Percentiles rank a stretch among this genome's conserved stretches.
phyloP scores from a whole-genome alignment of 2,888 invertebrate genomes.

The Petrophora chlorosata region DNA sequence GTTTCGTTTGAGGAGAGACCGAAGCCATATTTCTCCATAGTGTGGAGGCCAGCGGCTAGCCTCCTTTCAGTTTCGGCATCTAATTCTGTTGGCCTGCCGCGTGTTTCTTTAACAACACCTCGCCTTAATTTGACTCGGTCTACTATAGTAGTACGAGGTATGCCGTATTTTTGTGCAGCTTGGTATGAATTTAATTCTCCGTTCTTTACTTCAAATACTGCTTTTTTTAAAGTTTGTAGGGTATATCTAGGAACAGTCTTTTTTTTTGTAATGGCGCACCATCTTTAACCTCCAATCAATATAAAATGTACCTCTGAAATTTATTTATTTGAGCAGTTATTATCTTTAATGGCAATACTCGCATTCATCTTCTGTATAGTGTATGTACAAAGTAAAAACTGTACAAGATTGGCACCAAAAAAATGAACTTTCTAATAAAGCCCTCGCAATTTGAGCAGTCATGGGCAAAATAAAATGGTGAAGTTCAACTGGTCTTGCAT shows the following conservation, averaged over 20 bases:
- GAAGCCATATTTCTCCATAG: conserved; percentile 30
- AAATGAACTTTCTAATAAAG: too few species aligned
- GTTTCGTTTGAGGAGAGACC: conserved; percentile 26
- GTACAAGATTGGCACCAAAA: too few species aligned
- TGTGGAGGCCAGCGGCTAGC: conserved; percentile 21
- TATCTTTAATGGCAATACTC: too few species aligned
- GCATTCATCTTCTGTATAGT: too few species aligned
- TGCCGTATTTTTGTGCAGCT: conserved; percentile 28
- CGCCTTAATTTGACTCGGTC: conserved; percentile 26
- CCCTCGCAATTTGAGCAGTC: too few species aligned
- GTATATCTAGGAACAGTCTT: conserved; percentile 2
- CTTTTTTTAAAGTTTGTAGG: conserved; percentile 22
- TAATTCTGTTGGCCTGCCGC: conserved; percentile 20
- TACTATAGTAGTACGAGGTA: conserved; percentile 27
- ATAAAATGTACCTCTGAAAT: too few species aligned
- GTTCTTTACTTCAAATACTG: conserved; percentile 22
- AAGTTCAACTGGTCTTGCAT: too few species aligned
- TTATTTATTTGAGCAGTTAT: too few species aligned
- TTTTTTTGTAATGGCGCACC: conserved; percentile 11
- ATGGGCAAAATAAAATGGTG: too few species aligned
- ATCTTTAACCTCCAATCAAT: too few species aligned
- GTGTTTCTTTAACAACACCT: conserved; percentile 28
- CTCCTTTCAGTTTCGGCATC: conserved; percentile 14
- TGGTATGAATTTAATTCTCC: conserved; percentile 27
- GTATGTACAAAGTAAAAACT: too few species aligned